Base-by-base conservation (phyloP, 1,140 invertebrate species). In the Aricia agestis region DNA sequence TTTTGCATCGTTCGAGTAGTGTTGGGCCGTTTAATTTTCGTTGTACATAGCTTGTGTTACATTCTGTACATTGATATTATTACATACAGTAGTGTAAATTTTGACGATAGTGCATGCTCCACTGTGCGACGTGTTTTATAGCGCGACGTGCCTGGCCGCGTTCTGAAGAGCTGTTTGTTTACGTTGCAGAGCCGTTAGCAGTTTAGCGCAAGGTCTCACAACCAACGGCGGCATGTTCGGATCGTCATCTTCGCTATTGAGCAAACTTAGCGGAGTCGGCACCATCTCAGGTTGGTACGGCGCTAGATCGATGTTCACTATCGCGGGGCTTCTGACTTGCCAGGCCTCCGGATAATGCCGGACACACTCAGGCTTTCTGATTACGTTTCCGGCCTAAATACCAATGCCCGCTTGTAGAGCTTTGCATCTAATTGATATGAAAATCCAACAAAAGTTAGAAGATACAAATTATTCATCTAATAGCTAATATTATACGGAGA, bases 161-260 rank as follows among this genome's bases (percentile, higher is more conserved):
- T 74, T 72, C 69, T 31, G 61, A 68, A 66, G 17, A 11, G 32
- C 58, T 70, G 79, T 80, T 79, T 83, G 74, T 86, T 86, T 84
- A 70, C 78, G 57, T 92, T 90, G 41, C 89, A 92, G 90, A 87
- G 84, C 88, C 82, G 93, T 93, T 92, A 84, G 95, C 93, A 91
- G 87, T 81, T 85, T 92, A 76, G 96, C 94, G 9, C 95, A 94
- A 66, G 93, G 95, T 41, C 92, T 95, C 19, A 95, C 95, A 13
- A 93, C 95, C 36, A 96, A 96, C 80, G 95, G 95, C 67, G 95
- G 95, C 68, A 96, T 96, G 91, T 97, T 97, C 78, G 95, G 96
- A 57, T 96, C 95, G 19, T 96, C 95, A 76, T 96, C 94, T 77
- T 96, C 96, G 36, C 91, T 97, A 70, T 95, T 97, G 82, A 96